Percentiles rank a stretch among this genome's conserved stretches.
Conservation (phyloP, 2,797 vertebrate species). For the Chloroceryle inda region DNA sequence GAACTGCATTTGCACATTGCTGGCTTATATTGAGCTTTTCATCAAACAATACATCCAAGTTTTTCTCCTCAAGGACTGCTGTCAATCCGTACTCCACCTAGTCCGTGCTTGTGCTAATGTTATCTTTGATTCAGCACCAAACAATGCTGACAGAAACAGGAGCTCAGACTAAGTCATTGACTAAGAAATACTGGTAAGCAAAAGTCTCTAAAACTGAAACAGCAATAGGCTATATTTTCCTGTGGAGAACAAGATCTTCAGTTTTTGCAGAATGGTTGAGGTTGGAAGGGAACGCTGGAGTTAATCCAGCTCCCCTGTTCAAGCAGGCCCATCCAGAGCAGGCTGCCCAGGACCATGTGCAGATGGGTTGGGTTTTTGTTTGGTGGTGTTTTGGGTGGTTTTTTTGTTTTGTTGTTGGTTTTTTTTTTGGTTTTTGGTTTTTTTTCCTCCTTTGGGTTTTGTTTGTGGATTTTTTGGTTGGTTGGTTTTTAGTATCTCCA, state of each 20-base stretch:
- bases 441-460: too few species aligned
- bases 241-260: not conserved
- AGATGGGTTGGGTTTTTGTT: rapidly evolving
- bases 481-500: not conserved
- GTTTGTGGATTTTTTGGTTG: too few species aligned
- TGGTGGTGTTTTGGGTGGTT: too few species aligned
- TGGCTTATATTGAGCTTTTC: too few species aligned
- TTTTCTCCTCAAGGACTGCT: too few species aligned
- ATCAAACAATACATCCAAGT: too few species aligned
- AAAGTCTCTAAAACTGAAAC: not conserved
- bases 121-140: too few species aligned
- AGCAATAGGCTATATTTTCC: not conserved
- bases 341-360: not conserved
- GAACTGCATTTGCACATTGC: too few species aligned
- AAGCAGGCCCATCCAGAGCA: not conserved
- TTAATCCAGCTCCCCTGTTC: not conserved
- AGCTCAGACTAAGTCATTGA: slow-evolving; percentile 10
- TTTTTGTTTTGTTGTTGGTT: too few species aligned
- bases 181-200: not conserved
- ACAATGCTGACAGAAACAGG: not conserved
- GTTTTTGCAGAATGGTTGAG: not conserved
- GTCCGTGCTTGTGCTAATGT: too few species aligned
- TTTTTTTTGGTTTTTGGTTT: too few species aligned
- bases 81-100: too few species aligned
- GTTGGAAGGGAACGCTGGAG: not conserved